A percentile compares a stretch with the other conserved stretches of the same genome.
phyloP scores from a whole-genome alignment of 2,888 invertebrate genomes.

The Crossocerus cetratus region DNA sequence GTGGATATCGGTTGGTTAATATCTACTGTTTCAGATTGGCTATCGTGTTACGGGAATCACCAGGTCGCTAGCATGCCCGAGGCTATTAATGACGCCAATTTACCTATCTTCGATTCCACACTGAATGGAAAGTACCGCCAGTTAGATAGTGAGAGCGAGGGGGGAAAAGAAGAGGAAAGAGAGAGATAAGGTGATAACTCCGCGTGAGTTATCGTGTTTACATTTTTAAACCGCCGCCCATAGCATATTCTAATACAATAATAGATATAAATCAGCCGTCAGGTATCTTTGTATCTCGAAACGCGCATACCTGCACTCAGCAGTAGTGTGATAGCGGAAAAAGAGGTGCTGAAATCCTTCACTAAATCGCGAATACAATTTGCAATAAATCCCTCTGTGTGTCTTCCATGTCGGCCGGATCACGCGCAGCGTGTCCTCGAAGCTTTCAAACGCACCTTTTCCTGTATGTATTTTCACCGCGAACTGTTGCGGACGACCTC shows the following conservation, averaged over 20 bases:
- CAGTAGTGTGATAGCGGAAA: too few species aligned
- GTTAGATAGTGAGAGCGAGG: not conserved
- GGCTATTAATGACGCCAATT: constrained; percentile 50
- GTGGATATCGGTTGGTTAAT: constrained; percentile 39
- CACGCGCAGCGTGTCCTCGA: not conserved
- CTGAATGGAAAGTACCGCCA: constrained; percentile 24
- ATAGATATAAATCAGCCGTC: too few species aligned
- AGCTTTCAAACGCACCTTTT: too few species aligned
- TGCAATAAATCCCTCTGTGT: not conserved
- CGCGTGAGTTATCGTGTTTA: too few species aligned
- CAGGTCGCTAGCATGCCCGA: constrained; percentile 37
- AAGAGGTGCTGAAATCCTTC: not conserved
- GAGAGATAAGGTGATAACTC: too few species aligned
- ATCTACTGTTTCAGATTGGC: constrained; percentile 45
- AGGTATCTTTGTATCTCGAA: too few species aligned
- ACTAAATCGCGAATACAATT: not conserved
- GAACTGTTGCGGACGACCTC: too few species aligned
- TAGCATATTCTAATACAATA: too few species aligned
- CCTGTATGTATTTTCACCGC: too few species aligned
- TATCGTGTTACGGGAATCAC: constrained; percentile 42
- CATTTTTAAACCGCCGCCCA: too few species aligned
- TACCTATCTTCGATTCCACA: constrained; percentile 38
- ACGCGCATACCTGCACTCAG: too few species aligned
- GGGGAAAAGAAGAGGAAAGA: not conserved
- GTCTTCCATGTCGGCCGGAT: not conserved